Evolutionary conservation across 2,113 vertebrate genomes (phyloP).

Genomic region (Rutilus rutilus): DNA sequence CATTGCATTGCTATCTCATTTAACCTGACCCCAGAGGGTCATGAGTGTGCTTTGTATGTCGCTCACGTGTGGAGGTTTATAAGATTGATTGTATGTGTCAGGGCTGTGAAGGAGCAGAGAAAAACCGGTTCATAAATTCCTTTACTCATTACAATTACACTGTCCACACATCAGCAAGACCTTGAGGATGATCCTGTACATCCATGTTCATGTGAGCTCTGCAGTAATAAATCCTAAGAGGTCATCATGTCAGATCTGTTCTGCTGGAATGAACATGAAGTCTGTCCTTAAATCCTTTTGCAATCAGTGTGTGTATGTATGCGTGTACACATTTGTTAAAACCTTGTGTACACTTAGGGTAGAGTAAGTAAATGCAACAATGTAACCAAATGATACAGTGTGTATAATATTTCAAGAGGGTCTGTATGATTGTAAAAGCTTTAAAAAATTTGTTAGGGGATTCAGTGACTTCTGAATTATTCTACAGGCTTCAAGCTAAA

Average conservation of each 20-base stretch:
- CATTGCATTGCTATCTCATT: not conserved
- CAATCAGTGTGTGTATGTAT: not conserved
- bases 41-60: slow-evolving; percentile 16
- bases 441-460: not conserved
- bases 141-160: slow-evolving; percentile 63
- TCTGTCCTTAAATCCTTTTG: not conserved
- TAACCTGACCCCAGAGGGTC: slow-evolving; percentile 7
- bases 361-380: not conserved
- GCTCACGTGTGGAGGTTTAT: slow-evolving; percentile 28
- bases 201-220: not conserved
- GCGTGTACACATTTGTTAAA: not conserved
- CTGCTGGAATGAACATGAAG: not conserved
- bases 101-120: not conserved
- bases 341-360: not conserved
- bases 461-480: not conserved
- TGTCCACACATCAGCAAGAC: slow-evolving; percentile 11
- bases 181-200: slow-evolving; percentile 7
- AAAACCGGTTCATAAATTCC: slow-evolving; percentile 62
- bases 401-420: not conserved
- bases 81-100: slow-evolving; percentile 29
- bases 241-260: slow-evolving; percentile 8
- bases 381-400: not conserved
- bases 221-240: slow-evolving; percentile 34
- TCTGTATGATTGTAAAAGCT: not conserved
- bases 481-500: not conserved